Base-by-base conservation (phyloP, 1,140 invertebrate species). In the Drosophila bocqueti region DNA sequence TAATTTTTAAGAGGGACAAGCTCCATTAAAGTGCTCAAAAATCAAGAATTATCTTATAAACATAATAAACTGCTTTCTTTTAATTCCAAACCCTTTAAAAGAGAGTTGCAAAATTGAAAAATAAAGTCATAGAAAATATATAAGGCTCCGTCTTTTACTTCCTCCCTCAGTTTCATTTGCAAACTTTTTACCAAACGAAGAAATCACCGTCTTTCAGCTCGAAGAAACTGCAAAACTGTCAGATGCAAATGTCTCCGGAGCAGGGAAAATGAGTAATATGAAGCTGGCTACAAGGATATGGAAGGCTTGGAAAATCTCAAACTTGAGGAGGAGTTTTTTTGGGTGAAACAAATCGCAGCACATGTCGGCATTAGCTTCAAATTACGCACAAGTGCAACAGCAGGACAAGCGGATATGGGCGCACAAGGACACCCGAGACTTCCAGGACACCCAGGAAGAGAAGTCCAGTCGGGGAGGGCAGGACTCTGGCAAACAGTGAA, bases 351-450 rank as follows among this genome's bases (percentile, higher is more conserved):
- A 89, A 87, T 87, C 84, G 76, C 57, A 84, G 85, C 81, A 87
- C 74, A 90, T 90, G 84, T 84, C 75, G 74, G 78, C 81, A 89
- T 89, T 89, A 90, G 81, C 84, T 60, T 72, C 66, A 49, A 84
- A 84, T 90, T 89, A 89, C 79, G 78, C 76, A 89, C 85, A 81
- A 84, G 84, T 87, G 84, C 67, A 75, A 43, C 69, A 40, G 43
- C 38, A 40, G 57, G 15, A 38, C 57, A 52, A 21, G 38, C 42
- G 58, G 63, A 66, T 63, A 21, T 36, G 36, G 21, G 31, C 15
- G 46, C 29, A 47, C 16, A 46, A n/a, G 42, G 69, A 68, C 59
- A 55, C 73, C 45, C 43, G 67, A 60, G 52, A 67, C 67, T 50
- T 0, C 43, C 29, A 29, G 29, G 61, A 71, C 34, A 58, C 46